Conservation (phyloP, 2,113 vertebrate genomes). For the Mesitornis unicolor region DNA sequence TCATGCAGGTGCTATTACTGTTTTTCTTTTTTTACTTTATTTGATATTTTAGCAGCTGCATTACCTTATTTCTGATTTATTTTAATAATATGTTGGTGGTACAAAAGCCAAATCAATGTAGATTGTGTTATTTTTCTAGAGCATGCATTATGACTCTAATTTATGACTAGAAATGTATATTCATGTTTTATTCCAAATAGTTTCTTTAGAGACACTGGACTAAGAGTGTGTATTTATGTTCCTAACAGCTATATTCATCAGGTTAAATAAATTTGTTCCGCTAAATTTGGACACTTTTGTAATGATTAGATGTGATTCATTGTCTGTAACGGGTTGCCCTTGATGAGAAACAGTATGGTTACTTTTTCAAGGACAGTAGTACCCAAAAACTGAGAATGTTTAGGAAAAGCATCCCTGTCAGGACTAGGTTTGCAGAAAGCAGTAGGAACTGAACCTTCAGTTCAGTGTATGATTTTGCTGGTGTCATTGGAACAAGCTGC, state of each 20-base stretch:
- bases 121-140: neutral
- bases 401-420: neutral
- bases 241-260: neutral
- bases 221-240: neutral
- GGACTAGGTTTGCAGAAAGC: neutral
- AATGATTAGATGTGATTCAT: neutral
- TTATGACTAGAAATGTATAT: neutral
- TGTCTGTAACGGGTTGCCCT: neutral
- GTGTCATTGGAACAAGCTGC: neutral
- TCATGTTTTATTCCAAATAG: neutral
- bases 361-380: neutral
- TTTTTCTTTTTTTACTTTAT: neutral
- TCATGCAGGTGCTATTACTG: neutral
- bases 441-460: neutral
- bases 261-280: neutral
- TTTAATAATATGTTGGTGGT: neutral
- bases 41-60: neutral
- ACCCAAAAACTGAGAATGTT: neutral
- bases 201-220: neutral
- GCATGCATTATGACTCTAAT: neutral
- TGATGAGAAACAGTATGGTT: neutral
- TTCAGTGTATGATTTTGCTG: neutral
- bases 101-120: neutral
- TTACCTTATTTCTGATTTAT: neutral
- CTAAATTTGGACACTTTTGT: neutral